Percentiles rank a stretch among this genome's conserved stretches.
Conservation (phyloP, 2,888 invertebrate species). For the Geophilus truncorum region DNA sequence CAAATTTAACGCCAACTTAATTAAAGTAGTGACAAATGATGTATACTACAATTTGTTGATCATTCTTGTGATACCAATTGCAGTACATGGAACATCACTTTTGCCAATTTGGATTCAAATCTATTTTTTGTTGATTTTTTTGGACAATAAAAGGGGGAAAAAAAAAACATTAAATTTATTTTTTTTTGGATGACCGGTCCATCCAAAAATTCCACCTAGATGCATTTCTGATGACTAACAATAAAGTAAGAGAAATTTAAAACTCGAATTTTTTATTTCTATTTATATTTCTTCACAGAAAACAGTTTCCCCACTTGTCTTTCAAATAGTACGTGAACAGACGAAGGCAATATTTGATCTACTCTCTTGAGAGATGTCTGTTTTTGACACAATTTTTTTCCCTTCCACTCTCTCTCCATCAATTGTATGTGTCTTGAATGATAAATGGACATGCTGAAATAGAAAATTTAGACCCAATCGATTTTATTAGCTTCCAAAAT, state of each 20-base stretch:
- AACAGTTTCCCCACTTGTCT: neutral
- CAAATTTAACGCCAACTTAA: neutral
- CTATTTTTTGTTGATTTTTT: too few species aligned
- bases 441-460: slow-evolving; percentile 5
- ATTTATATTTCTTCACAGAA: neutral
- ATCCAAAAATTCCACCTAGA: too few species aligned
- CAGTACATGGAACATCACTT: neutral
- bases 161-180: too few species aligned
- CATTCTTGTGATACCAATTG: neutral
- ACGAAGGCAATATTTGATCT: neutral
- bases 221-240: too few species aligned
- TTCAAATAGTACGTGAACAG: neutral
- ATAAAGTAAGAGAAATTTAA: neutral
- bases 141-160: too few species aligned
- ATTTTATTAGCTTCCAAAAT: neutral
- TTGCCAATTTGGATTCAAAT: neutral
- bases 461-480: neutral
- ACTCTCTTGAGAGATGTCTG: neutral
- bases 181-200: too few species aligned
- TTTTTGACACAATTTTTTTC: slow-evolving; percentile 9
- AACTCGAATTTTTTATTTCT: neutral
- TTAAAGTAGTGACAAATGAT: neutral
- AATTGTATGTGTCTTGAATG: slow-evolving; percentile 20
- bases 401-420: neutral
- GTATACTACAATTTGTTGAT: neutral